Percentiles rank a stretch among this genome's conserved stretches.
These are phyloP conservation scores for Tragelaphus imberbis DNA, from an alignment of 2,113 vertebrate genomes.

Conservation along the genomic window DNA sequence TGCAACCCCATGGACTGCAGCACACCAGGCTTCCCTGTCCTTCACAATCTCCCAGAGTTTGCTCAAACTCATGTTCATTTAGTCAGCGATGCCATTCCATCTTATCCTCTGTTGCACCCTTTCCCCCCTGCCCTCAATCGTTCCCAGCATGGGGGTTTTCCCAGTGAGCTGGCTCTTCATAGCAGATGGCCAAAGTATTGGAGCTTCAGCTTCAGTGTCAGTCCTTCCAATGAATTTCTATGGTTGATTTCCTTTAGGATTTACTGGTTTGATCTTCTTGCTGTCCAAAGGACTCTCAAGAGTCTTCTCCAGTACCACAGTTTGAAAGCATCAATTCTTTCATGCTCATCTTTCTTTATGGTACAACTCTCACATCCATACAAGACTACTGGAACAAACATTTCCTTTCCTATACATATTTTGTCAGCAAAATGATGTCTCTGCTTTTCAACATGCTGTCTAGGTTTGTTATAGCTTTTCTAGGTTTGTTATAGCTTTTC, in stretches of 20 bases:
- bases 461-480: not conserved
- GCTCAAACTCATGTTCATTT: not conserved
- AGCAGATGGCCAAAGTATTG: not conserved
- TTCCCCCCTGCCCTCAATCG: not conserved
- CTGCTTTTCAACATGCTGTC: not conserved
- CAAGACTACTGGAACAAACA: not conserved
- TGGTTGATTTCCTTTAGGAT: not conserved
- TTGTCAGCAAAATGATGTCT: not conserved
- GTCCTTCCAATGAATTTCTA: not conserved
- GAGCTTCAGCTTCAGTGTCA: not conserved
- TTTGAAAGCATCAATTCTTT: not conserved
- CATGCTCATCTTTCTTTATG: not conserved
- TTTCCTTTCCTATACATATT: not conserved
- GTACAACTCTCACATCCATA: not conserved
- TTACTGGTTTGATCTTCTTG: not conserved
- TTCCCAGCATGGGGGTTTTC: not conserved
- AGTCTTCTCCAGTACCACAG: not conserved
- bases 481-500: no score
- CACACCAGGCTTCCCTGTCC: not conserved
- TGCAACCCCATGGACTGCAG: not conserved
- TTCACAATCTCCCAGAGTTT: not conserved
- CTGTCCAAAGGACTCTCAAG: not conserved
- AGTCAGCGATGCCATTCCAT: not conserved
- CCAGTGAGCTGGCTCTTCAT: not conserved
- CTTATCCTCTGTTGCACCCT: not conserved